Percentiles rank a stretch among this genome's conserved stretches.
Evolutionary conservation across 2,888 invertebrate genomes (phyloP).

Genomic region (Synanthedon myopaeformis): DNA sequence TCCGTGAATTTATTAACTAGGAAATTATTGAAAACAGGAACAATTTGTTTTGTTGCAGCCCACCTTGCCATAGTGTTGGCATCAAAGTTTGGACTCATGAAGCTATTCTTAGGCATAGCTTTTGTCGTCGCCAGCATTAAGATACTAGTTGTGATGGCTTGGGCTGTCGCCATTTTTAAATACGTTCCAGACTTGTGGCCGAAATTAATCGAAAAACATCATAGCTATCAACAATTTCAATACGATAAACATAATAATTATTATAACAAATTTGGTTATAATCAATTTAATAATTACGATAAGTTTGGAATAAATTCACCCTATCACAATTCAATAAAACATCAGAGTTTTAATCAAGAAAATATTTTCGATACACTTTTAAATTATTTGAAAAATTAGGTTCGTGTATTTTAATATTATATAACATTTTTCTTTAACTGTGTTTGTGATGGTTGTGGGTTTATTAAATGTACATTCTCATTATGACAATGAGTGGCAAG

Average conservation of each 20-base stretch:
- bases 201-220: conserved; percentile 13
- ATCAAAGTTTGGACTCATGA: conserved; percentile 48
- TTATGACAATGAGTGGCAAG: no score
- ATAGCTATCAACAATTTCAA: conserved; percentile 10
- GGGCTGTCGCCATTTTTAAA: conserved; percentile 42
- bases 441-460: no score
- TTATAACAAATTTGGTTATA: conserved; percentile 5
- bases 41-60: conserved; percentile 41
- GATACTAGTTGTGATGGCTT: conserved; percentile 42
- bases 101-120: conserved; percentile 44
- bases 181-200: conserved; percentile 44
- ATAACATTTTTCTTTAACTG: background rate
- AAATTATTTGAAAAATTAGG: background rate
- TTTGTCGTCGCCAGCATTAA: conserved; percentile 37
- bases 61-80: conserved; percentile 44
- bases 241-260: background rate
- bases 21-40: background rate
- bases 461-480: no score
- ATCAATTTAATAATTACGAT: conserved; percentile 7
- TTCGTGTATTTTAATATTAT: background rate
- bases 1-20: background rate
- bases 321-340: conserved; percentile 1
- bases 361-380: background rate
- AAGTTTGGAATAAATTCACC: conserved; percentile 3
- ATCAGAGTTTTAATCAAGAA: background rate